These are phyloP conservation scores for Osmerus eperlanus DNA, from an alignment of 2,113 vertebrate genomes.

Conservation along the genomic window DNA sequence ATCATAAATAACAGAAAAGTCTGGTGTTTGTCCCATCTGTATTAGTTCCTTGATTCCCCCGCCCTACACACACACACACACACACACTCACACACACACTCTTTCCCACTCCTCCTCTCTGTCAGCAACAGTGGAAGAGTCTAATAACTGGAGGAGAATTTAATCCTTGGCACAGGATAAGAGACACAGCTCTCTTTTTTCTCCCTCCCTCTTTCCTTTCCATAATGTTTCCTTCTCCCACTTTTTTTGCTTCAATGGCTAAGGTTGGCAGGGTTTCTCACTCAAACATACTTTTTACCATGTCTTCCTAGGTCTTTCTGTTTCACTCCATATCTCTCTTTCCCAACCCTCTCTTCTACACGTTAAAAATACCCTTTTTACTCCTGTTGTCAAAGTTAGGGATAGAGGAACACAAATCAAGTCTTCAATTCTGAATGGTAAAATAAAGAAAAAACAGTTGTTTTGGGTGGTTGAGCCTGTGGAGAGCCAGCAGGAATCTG, in stretches of 20 bases:
- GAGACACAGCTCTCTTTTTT: constrained; percentile 69
- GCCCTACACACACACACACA: constrained; percentile 34
- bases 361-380: too few relatives aligned
- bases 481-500: constrained; percentile 26
- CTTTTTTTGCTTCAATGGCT: constrained; percentile 36
- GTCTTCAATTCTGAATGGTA: too few relatives aligned
- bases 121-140: constrained; percentile 71
- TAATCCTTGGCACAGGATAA: constrained; percentile 78
- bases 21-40: constrained; percentile 28
- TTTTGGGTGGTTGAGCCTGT: constrained; percentile 10
- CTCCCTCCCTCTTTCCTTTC: constrained; percentile 21
- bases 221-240: constrained; percentile 30
- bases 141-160: constrained; percentile 77
- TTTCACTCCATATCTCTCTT: constrained; percentile 32
- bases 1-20: constrained; percentile 20
- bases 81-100: constrained; percentile 16
- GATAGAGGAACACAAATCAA: neutral
- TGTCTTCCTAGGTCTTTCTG: constrained; percentile 44
- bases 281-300: constrained; percentile 51
- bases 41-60: constrained; percentile 50
- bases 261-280: constrained; percentile 19
- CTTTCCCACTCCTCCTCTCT: constrained; percentile 59
- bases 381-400: neutral
- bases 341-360: neutral
- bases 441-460: neutral